Base-by-base conservation (phyloP, 2,797 vertebrate genomes). In the Thunnus albacares region DNA sequence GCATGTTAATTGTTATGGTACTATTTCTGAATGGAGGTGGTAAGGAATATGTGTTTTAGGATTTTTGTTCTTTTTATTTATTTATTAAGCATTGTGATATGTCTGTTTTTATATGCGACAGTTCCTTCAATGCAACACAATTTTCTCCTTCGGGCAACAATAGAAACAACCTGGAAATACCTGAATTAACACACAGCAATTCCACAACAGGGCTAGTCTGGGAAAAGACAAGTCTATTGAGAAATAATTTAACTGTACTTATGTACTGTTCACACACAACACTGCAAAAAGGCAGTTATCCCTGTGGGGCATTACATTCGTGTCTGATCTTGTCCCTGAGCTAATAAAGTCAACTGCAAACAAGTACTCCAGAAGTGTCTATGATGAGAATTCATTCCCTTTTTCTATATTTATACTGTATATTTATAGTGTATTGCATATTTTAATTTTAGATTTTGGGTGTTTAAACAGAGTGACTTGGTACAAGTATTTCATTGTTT, bases 141-240 rank as follows among this genome's bases (percentile, higher is more conserved):
- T 38, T 52, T 71, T 15, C 4, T 61, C 9, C n/a, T 18, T 35
- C 24, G 26, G 59, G 56, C 24, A 1, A 20, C 5, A 17, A 18
- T 5, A 18, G 2, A 35, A 51, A 11, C 30, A 52, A 18, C 24
- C 15, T 28, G 30, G 12, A 63, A 45, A 4, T 13, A 47, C n/a
- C 76, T 43, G 28, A 43, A 70, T 86, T 69, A 71, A 13, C 41
- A 51, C 7, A 6, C 3, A 61, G 52, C 56, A 53, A 14, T 38
- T 53, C 22, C 38, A 24, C 28, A 55, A 45, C n/a, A 56, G 43
- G 20, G 2, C 20, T 33, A 3, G 2, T 15, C 17, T 6, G 33
- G 26, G 2, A 3, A 11, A 26, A 24, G 22, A 53, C 26, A 57
- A 51, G 59, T 58, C 55, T 61, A 10, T n/a, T 20, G 51, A 18